phyloP scores from a whole-genome alignment of 2,888 invertebrate genomes.

The Lypha dubia region DNA sequence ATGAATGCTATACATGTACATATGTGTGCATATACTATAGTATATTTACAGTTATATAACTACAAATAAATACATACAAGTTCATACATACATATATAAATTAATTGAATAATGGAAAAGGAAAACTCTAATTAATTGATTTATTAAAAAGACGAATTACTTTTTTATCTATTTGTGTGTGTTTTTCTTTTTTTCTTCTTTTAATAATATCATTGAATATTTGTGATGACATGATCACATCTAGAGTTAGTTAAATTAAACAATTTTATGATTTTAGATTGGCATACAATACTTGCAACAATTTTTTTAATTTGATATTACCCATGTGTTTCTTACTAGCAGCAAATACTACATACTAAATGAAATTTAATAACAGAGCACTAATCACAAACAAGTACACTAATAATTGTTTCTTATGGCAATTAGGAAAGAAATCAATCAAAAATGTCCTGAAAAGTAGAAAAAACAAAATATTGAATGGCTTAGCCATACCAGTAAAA shows the following conservation, averaged over 20 bases:
- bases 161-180: background rate
- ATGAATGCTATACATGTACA: no score
- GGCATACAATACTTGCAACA: no score
- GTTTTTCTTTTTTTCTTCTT: background rate
- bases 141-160: background rate
- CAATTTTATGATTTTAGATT: background rate
- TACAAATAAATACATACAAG: background rate
- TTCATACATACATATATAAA: no score
- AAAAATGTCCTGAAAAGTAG: no score
- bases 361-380: background rate
- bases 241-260: background rate
- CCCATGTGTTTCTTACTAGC: no score
- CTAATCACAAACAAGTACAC: background rate
- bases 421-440: no score
- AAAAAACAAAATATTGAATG: no score
- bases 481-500: no score
- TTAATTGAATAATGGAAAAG: background rate
- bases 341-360: background rate
- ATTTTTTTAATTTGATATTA: background rate
- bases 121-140: background rate
- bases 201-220: background rate
- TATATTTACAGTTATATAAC: no score
- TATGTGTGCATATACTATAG: no score
- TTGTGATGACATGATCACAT: background rate
- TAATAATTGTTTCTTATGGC: no score